Evolutionary conservation across 2,888 invertebrate species (phyloP), one percentile per base, ranked within the genome.

Genomic region (Coleophora deauratella): DNA sequence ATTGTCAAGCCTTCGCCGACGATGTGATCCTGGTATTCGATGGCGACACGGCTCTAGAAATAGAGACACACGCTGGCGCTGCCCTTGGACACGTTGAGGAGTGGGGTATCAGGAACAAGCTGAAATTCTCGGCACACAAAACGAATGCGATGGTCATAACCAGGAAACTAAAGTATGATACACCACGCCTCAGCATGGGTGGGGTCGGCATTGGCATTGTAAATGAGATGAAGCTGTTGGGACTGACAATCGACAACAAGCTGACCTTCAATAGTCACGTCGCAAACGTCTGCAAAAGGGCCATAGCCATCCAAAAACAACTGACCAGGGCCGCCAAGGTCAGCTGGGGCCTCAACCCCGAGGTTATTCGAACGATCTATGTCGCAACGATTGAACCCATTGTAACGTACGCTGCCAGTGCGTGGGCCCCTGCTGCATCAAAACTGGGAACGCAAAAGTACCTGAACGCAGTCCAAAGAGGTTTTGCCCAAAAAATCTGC

Each of bases 1-100:
- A 46, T 34, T 38, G 40, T 13, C 49, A 49, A 27, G 46, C 49
- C 0, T 49, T 43, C 27, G 48, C 51, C 1, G 46, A 45, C 13
- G 44, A 45, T 12, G 28, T 50, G 9, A 39, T 42, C 0, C 33
- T 50, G 2, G 21, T 46, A 0, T 41, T 51, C 21, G 33, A 15
- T 6, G 46, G 46, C 0, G 35, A 43, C 0, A 44, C 41, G 0
- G 47, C 43, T 1, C 10, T 3, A 1, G 47, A 44, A 3, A 21
- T 50, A 0, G 27, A 52, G 13, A 13, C 35, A 15, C 13, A 11
- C 1, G 44, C 45, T 8, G 42, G 45, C 35, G 39, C 21, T 9
- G 33, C 43, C 9, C 47, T 49, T 12, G 43, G 0, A 2, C 13
- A 36, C 37, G 46, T 48, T 33, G 37, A 10, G 34, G 33, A 0